phyloP scores from a whole-genome alignment of 2,113 vertebrate genomes.

The Microcebus lehilahytsara region DNA sequence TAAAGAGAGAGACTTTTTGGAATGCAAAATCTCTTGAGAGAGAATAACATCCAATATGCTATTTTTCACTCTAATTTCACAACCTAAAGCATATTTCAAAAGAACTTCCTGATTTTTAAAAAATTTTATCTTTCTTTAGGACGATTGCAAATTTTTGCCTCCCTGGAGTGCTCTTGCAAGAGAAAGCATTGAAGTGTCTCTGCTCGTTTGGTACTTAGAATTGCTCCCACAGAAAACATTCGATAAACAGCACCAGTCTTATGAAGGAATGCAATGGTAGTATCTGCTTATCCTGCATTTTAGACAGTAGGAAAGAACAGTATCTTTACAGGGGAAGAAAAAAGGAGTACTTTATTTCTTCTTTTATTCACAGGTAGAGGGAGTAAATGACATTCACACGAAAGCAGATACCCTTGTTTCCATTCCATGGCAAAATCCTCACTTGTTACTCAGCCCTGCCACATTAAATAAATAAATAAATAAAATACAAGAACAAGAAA shows the following conservation, averaged over 20 bases:
- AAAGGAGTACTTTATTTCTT: background rate
- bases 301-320: slow-evolving; percentile 54
- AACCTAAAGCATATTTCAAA: slow-evolving; percentile 16
- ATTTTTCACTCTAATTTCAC: slow-evolving; percentile 22
- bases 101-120: background rate
- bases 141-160: background rate
- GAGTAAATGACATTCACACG: slow-evolving; percentile 21
- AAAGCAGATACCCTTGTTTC: background rate
- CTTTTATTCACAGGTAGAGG: slow-evolving; percentile 56
- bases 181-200: background rate
- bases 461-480: background rate
- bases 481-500: background rate
- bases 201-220: background rate
- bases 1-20: background rate
- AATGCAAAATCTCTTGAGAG: background rate
- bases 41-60: background rate
- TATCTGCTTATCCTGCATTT: slow-evolving; percentile 35
- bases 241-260: background rate
- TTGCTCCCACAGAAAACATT: background rate
- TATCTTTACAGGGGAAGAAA: background rate
- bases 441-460: background rate
- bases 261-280: background rate
- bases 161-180: background rate
- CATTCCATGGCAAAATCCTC: background rate
- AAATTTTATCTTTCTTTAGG: background rate